phyloP scores from a whole-genome alignment of 2,797 vertebrate species.

The Astyanax mexicanus region DNA sequence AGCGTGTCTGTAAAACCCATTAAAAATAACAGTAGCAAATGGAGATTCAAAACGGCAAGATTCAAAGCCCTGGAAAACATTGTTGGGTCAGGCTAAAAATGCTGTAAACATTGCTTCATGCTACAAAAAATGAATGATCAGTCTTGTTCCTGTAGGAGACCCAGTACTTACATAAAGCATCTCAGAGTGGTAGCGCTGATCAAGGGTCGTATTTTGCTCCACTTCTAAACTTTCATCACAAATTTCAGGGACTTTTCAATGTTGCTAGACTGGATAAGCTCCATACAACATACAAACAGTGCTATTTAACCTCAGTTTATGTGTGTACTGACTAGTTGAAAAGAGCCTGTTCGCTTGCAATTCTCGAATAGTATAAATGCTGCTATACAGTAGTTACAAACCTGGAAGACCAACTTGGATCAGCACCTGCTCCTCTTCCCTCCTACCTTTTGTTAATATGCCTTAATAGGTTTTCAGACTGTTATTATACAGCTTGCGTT shows the following conservation, averaged over 20 bases:
- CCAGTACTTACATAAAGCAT: conserved; percentile 32
- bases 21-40: conserved; percentile 54
- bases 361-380: too few species aligned
- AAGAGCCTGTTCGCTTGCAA: too few species aligned
- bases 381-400: too few species aligned
- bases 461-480: too few species aligned
- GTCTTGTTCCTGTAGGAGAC: conserved; percentile 54
- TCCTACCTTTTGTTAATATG: too few species aligned
- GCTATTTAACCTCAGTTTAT: too few species aligned
- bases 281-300: not conserved
- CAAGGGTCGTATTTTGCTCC: not conserved
- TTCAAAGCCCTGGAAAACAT: conserved; percentile 63
- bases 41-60: conserved; percentile 39
- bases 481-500: too few species aligned
- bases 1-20: conserved; percentile 40
- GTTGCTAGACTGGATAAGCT: not conserved
- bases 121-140: conserved; percentile 72
- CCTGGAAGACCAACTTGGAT: too few species aligned
- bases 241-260: too few species aligned
- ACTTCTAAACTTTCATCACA: too few species aligned
- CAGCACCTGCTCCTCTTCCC: too few species aligned
- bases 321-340: too few species aligned
- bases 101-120: conserved; percentile 73
- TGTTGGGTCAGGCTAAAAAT: conserved; percentile 61
- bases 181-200: conserved; percentile 17